phyloP scores from a whole-genome alignment of 2,797 vertebrate species.

The Melanotaenia parkinsoni region DNA sequence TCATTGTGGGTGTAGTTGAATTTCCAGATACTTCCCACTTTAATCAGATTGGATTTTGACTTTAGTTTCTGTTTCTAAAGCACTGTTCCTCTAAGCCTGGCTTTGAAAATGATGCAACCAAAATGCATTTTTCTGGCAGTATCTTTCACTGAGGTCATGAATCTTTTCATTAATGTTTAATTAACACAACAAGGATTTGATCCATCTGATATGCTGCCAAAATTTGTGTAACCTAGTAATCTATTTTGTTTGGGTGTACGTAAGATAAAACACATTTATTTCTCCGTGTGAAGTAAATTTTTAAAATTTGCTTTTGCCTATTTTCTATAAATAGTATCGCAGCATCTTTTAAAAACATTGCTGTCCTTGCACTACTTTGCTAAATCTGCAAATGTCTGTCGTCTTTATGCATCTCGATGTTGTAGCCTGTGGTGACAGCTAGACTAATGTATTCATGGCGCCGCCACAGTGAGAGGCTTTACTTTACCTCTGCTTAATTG shows the following conservation, averaged over 20 bases:
- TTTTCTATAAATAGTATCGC: conserved; percentile 13
- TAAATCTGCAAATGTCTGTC: conserved; percentile 67
- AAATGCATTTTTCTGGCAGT: conserved; percentile 36
- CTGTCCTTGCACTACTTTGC: conserved; percentile 29
- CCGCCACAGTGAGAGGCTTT: conserved; percentile 75
- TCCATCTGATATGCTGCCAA: conserved; percentile 56
- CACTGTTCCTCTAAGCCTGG: background rate
- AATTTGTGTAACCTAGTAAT: background rate
- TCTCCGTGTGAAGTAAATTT: conserved; percentile 18
- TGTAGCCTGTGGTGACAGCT: conserved; percentile 71
- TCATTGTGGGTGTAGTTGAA: conserved; percentile 18
- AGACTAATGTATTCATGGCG: conserved; percentile 81
- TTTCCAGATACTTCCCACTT: conserved; percentile 35
- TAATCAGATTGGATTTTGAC: conserved; percentile 35
- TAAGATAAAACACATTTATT: conserved; percentile 34
- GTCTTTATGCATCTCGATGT: conserved; percentile 46
- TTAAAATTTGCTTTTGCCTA: conserved; percentile 16
- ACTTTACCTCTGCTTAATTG: conserved; percentile 87
- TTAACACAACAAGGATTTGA: conserved; percentile 68
- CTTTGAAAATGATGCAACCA: conserved; percentile 25
- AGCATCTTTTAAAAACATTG: conserved; percentile 23
- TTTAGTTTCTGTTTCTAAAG: conserved; percentile 26
- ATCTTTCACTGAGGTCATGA: conserved; percentile 42
- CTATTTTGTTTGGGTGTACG: conserved; percentile 16
- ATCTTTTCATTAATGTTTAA: conserved; percentile 72